Percentiles rank a stretch among this genome's conserved stretches.
These are phyloP conservation scores for Rutpela maculata DNA, from an alignment of 2,888 invertebrate genomes.

Conservation along the genomic window DNA sequence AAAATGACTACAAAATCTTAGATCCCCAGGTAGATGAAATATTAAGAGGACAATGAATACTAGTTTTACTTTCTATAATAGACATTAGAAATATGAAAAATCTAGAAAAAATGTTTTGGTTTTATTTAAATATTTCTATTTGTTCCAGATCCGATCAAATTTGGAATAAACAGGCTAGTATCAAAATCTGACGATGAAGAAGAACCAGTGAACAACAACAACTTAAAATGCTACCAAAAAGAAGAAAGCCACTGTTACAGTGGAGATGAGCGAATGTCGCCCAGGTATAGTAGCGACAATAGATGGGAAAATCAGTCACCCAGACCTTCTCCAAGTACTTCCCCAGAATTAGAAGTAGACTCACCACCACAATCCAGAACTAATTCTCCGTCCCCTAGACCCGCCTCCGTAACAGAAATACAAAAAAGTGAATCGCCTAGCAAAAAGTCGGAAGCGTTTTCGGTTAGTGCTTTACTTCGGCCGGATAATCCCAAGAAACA, in stretches of 20 bases:
- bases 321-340: constrained; percentile 74
- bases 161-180: constrained; percentile 88
- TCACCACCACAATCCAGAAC: constrained; percentile 80
- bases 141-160: constrained; percentile 87
- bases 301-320: constrained; percentile 69
- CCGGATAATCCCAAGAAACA: constrained; percentile 81
- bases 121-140: neutral
- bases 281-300: constrained; percentile 60
- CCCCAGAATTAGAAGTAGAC: constrained; percentile 86
- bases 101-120: neutral
- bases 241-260: constrained; percentile 77
- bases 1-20: too few species aligned
- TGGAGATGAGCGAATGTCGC: constrained; percentile 75
- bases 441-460: constrained; percentile 89
- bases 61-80: too few species aligned
- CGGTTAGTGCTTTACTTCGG: constrained; percentile 87
- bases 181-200: constrained; percentile 79
- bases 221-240: constrained; percentile 73
- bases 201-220: constrained; percentile 77
- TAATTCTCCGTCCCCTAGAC: constrained; percentile 74
- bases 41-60: too few species aligned
- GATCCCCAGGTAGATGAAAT: too few species aligned
- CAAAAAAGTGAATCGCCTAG: constrained; percentile 72
- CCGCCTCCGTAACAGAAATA: constrained; percentile 74
- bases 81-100: too few species aligned